Percentiles rank a stretch among this genome's conserved stretches.
phyloP scores from a whole-genome alignment of 2,113 vertebrate genomes.

The Cephalopterus ornatus region DNA sequence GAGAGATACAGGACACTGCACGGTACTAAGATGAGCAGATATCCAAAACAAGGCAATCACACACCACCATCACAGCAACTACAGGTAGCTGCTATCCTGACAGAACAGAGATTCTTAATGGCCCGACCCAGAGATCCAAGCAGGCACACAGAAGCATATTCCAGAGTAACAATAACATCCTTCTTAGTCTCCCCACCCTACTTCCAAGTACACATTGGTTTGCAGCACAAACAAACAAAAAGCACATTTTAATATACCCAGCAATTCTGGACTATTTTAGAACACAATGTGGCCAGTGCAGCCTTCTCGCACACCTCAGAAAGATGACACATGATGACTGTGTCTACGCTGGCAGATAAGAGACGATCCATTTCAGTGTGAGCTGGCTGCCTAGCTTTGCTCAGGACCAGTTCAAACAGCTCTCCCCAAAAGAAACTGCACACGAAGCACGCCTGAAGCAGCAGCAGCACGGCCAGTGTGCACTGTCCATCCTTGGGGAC shows the following conservation, averaged over 20 bases:
- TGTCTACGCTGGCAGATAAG: neutral
- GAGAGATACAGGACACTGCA: neutral
- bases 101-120: neutral
- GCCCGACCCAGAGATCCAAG: neutral
- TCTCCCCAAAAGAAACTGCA: neutral
- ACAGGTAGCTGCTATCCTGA: neutral
- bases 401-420: neutral
- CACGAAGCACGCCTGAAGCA: accelerated
- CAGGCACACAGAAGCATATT: neutral
- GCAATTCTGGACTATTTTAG: neutral
- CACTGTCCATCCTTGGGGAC: neutral
- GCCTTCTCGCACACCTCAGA: neutral
- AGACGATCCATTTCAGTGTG: neutral
- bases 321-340: neutral
- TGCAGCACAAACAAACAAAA: neutral
- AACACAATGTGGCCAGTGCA: neutral
- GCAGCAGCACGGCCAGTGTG: accelerated
- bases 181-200: neutral
- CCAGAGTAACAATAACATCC: neutral
- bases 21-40: no score
- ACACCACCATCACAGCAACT: no score
- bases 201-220: neutral
- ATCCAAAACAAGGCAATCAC: no score
- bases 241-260: neutral
- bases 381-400: neutral